phyloP scores from a whole-genome alignment of 2,797 vertebrate species.

The Notoglanidium macrostoma region DNA sequence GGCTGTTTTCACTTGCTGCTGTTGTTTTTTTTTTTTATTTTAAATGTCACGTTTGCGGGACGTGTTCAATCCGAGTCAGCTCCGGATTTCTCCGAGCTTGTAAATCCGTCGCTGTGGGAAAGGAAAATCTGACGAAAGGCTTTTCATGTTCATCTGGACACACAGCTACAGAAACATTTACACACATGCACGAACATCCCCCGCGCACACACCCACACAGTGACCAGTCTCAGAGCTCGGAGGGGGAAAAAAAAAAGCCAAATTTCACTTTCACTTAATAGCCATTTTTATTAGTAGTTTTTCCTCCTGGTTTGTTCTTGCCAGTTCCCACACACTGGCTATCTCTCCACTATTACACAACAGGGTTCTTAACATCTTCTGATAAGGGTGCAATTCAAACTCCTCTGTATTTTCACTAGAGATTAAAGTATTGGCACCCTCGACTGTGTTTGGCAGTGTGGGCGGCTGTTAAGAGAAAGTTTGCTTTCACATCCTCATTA shows the following conservation, averaged over 20 bases:
- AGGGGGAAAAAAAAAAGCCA: background rate
- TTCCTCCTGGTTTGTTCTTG: background rate
- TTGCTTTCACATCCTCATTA: background rate
- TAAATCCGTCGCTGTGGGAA: background rate
- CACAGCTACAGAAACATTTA: background rate
- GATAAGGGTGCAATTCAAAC: background rate
- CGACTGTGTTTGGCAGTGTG: background rate
- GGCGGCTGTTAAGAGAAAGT: background rate
- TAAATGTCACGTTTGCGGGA: background rate
- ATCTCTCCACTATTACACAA: background rate
- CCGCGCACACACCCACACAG: conserved; percentile 3
- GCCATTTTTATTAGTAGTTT: background rate
- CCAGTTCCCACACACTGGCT: background rate
- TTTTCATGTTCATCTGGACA: background rate
- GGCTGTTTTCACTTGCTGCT: background rate
- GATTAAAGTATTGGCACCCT: background rate
- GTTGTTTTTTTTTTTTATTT: background rate
- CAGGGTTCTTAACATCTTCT: background rate
- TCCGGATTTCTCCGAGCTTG: background rate
- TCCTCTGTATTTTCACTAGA: background rate
- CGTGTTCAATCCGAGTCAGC: background rate
- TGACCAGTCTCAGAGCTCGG: background rate
- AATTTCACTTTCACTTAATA: conserved; percentile 13
- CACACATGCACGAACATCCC: conserved; percentile 11
- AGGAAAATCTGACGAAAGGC: background rate